phyloP scores from a whole-genome alignment of 2,888 invertebrate species.

The Drosophila fungiperda region DNA sequence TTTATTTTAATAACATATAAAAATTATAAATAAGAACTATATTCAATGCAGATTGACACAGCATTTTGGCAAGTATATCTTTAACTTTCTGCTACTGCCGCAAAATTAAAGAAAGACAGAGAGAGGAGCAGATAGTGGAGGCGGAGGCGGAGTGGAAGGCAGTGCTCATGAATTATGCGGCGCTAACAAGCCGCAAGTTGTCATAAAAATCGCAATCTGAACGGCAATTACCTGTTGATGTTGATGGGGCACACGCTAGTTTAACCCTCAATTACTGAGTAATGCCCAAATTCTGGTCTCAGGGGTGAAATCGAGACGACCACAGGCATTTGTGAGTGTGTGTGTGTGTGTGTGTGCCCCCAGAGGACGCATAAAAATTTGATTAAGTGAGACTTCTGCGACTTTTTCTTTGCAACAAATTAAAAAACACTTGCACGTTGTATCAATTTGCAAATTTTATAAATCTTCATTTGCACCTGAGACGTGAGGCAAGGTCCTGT shows the following conservation, averaged over 20 bases:
- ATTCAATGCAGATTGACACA: not conserved
- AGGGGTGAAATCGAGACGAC: conserved; percentile 72
- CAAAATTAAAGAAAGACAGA: not conserved
- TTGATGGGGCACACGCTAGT: conserved; percentile 59
- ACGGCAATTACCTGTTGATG: conserved; percentile 82
- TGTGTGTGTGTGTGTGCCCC: conserved; percentile 53
- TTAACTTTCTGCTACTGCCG: not conserved
- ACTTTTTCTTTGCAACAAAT: conserved; percentile 44
- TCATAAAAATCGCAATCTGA: conserved; percentile 75
- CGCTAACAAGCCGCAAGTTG: conserved; percentile 76
- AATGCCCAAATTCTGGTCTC: conserved; percentile 37
- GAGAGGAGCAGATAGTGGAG: not conserved
- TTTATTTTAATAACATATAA: not conserved
- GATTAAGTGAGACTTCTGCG: conserved; percentile 61
- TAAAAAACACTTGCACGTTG: conserved; percentile 77
- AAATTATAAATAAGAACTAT: not conserved
- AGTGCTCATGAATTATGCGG: conserved; percentile 69
- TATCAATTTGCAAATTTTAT: conserved; percentile 80
- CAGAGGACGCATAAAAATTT: conserved; percentile 80
- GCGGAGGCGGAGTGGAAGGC: not conserved
- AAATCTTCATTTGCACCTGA: conserved; percentile 83
- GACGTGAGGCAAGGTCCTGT: conserved; percentile 50
- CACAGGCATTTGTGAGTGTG: conserved; percentile 18
- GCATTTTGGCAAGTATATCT: not conserved
- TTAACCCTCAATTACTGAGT: conserved; percentile 74